Evolutionary conservation across 2,888 invertebrate genomes (phyloP), one percentile per base, ranked within the genome.

Genomic region (Willowsia nigromaculata): DNA sequence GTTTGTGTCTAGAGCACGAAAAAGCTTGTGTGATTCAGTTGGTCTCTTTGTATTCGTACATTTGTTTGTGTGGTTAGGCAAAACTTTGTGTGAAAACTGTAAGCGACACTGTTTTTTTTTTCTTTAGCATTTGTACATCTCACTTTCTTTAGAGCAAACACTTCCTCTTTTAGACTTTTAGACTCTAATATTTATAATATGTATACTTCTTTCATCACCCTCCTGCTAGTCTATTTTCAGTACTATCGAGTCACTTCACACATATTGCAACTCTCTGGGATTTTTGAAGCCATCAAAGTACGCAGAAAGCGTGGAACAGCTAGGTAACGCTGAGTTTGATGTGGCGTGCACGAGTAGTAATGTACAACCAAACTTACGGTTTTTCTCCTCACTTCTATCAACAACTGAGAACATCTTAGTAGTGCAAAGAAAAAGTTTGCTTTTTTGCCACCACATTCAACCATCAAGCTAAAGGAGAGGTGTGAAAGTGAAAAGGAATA

Each of bases 401-500:
- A 50, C 50, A 30, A 30, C 62, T 30, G 15, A 3, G 6, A 53
- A 9, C 47, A 7, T 27, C 30, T 76, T 76, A 30, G 18, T 5
- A 2, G 50, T 0, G 47, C 18, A 43, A 74, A 43, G 53, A 4
- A 76, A 76, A 71, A 76, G 6, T 13, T 53, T 76, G 15, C 15
- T 27, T 74, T 47, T 27, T n/a, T 43, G 47, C 47, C 27, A 13
- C 47, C 30, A 30, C 5, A n/a, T n/a, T n/a, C n/a, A 43, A 50
- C 76, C 18, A 50, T 18, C 33, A 0, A 18, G n/a, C 27, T 6
- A 47, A 27, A 11, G 15, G 68, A 33, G 18, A 76, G 76, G 76
- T 76, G 76, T 76, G 50, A 76, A 76, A 30, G 76, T 50, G 50
- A 50, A 76, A 74, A 30, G n/a, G 50, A 50, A 76, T 15, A 76